phyloP scores from a whole-genome alignment of 2,888 invertebrate genomes.

The Orgyia antiqua region DNA sequence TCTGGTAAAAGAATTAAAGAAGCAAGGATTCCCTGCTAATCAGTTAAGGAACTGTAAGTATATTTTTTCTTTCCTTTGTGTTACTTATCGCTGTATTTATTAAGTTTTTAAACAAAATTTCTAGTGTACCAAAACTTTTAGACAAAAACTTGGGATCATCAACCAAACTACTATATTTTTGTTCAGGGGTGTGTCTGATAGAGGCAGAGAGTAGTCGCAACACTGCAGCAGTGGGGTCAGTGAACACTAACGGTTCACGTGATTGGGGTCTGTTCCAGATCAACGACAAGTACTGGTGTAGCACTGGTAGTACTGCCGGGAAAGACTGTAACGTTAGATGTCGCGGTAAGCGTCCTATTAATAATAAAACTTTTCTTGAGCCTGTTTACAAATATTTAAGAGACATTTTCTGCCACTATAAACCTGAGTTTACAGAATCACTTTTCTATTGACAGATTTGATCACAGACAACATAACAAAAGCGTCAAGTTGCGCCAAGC shows the following conservation, averaged over 20 bases:
- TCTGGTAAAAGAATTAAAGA: constrained; percentile 7
- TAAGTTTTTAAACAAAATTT: no score
- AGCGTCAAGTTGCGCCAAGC: constrained; percentile 48
- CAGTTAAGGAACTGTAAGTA: constrained; percentile 9
- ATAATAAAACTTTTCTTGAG: no score
- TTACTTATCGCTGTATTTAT: no score
- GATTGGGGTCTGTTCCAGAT: constrained; percentile 75
- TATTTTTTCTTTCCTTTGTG: not conserved
- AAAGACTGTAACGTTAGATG: constrained; percentile 57
- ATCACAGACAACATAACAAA: constrained; percentile 42
- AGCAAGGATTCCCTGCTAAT: constrained; percentile 18
- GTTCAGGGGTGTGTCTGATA: constrained; percentile 72
- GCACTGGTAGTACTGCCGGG: constrained; percentile 35
- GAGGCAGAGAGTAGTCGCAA: constrained; percentile 67
- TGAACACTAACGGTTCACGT: constrained; percentile 66
- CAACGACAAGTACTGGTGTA: constrained; percentile 65
- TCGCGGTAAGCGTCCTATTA: constrained; percentile 19
- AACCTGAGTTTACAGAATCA: no score
- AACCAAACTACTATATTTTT: not conserved
- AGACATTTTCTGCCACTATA: no score
- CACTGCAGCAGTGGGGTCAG: constrained; percentile 52
- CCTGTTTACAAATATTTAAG: no score
- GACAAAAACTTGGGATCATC: no score
- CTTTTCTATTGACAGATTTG: constrained; percentile 3
- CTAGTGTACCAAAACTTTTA: no score